Evolutionary conservation across 23 tunicate genomes (phyloP).

Genomic region (Halocynthia roretzi): DNA sequence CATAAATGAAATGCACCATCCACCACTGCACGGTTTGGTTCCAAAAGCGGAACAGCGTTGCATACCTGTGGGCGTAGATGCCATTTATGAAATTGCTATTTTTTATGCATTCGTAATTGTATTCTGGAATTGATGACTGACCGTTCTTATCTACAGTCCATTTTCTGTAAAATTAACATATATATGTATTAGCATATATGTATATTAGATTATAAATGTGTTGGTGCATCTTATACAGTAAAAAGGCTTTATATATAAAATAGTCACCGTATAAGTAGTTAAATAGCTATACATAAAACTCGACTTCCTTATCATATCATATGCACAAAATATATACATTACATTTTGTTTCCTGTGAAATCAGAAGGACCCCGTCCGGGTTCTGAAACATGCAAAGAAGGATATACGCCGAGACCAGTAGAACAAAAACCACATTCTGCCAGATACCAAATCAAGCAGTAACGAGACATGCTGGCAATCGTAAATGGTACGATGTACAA

Average conservation of each 20-base stretch:
- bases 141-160: no score
- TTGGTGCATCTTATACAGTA: background rate
- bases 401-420: constrained; percentile 21
- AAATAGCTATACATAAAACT: no score
- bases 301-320: background rate
- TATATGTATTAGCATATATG: background rate
- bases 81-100: constrained; percentile 7
- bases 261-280: no score
- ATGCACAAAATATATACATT: background rate
- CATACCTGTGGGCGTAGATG: constrained; percentile 10
- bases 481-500: constrained; percentile 12
- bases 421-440: constrained; percentile 11
- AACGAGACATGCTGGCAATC: constrained; percentile 13
- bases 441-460: constrained; percentile 18
- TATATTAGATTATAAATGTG: constrained; percentile 1
- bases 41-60: constrained; percentile 28
- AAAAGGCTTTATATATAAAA: no score
- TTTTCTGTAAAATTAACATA: no score
- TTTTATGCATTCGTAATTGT: constrained; percentile 9
- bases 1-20: constrained; percentile 42
- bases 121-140: background rate
- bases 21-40: constrained; percentile 59
- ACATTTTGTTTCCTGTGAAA: background rate
- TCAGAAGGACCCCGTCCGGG: constrained; percentile 20
- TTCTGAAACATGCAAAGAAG: background rate